Base-by-base conservation (phyloP, 2,113 vertebrate species). In the Murina feae region DNA sequence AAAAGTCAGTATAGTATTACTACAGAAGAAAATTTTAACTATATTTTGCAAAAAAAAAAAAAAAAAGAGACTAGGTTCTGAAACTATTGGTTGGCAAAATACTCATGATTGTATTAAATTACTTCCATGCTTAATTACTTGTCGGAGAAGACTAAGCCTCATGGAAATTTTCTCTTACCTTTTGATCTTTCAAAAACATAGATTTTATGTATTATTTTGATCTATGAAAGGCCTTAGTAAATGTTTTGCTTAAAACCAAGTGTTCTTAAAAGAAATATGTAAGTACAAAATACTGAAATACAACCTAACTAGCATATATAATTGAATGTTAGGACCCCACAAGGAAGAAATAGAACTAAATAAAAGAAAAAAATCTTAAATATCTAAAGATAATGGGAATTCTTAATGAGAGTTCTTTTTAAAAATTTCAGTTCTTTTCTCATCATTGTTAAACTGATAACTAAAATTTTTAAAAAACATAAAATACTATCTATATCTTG, bases 181-280 rank as follows among this genome's bases (percentile, higher is more conserved):
- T 87, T 90, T 84, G 58, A 51, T 94, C 32, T 89, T 86, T 86
- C 86, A 72, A 86, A 82, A 93, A 72, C 11, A 86, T 66, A 42
- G 21, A 91, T 84, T 91, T 75, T 87, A 79, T 35, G 49, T 3
- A 51, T 42, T 84, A 60, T 90, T 86, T 86, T 60, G 42, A 78
- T 53, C 84, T 44, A 76, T 37, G 32, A 82, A 88, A 94, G 75
- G 8, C 32, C 66, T 80, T 51, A 49, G 12, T 74, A 83, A 88
- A 82, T 86, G 44, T 58, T 86, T 89, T 94, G 69, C 66, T 95
- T 86, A 75, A 96, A 94, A 86, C 17, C 66, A 89, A 94, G 47
- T 63, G 51, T 89, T 90, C 14, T 69, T 71, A 66, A 93, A 91
- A 91, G 37, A 37, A 71, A 83, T 30, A 37, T 2, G 71, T 95